phyloP scores from a whole-genome alignment of 2,888 invertebrate species.

The Drosophila tanythrix region DNA sequence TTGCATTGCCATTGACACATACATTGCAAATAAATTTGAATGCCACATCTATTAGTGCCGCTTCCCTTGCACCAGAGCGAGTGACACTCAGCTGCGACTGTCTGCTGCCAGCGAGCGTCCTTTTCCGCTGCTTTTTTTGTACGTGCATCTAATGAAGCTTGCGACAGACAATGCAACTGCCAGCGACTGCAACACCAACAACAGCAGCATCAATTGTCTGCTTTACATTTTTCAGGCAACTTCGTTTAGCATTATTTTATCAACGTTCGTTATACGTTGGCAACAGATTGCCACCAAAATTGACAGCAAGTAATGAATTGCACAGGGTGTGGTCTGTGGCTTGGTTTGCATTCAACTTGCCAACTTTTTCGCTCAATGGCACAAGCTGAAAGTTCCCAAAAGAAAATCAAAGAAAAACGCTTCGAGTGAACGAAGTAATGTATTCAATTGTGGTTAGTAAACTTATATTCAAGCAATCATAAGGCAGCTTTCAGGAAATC shows the following conservation, averaged over 20 bases:
- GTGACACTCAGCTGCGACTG: conserved; percentile 13
- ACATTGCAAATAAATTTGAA: conserved; percentile 60
- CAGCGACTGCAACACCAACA: conserved; percentile 24
- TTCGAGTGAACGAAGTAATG: background rate
- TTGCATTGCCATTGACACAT: conserved; percentile 37
- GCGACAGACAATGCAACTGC: conserved; percentile 53
- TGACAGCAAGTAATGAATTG: conserved; percentile 40
- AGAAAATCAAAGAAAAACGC: background rate
- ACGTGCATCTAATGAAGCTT: conserved; percentile 65
- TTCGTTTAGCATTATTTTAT: conserved; percentile 57
- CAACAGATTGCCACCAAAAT: conserved; percentile 61
- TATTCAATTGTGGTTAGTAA: background rate
- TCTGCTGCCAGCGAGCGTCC: conserved; percentile 1
- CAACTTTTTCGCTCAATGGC: conserved; percentile 31
- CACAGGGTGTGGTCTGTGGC: conserved; percentile 40
- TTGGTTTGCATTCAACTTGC: conserved; percentile 49
- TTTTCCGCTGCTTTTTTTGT: background rate
- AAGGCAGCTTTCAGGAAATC: background rate
- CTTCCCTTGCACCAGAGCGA: conserved; percentile 19
- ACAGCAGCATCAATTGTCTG: conserved; percentile 43
- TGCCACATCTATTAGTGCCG: conserved; percentile 53
- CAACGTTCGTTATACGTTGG: conserved; percentile 39
- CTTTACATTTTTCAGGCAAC: conserved; percentile 48
- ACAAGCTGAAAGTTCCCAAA: conserved; percentile 20
- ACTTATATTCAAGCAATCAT: background rate